Conservation (phyloP, 1,140 invertebrate species). For the Scaptomyza montana region DNA sequence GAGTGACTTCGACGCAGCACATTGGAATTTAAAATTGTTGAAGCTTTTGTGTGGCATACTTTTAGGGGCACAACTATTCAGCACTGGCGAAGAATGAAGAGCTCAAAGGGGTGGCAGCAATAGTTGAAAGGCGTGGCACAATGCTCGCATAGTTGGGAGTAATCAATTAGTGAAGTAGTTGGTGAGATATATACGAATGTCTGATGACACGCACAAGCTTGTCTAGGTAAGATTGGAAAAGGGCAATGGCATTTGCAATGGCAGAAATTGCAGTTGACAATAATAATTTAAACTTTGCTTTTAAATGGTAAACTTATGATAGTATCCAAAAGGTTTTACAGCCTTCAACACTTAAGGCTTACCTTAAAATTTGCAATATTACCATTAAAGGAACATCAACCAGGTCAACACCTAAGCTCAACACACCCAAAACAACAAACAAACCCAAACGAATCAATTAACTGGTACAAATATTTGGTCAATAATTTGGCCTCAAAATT, state of each 20-base stretch:
- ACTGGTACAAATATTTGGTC: slow-evolving; percentile 43
- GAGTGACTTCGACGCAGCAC: slow-evolving; percentile 11
- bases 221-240: slow-evolving; percentile 7
- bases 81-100: slow-evolving; percentile 23
- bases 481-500: slow-evolving; percentile 19
- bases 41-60: slow-evolving; percentile 39
- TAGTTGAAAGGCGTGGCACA: not conserved
- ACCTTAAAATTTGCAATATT: slow-evolving; percentile 15
- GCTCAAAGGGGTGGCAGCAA: not conserved
- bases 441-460: slow-evolving; percentile 38
- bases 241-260: slow-evolving; percentile 8
- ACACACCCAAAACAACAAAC: slow-evolving; percentile 5
- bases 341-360: not conserved
- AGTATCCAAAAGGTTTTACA: not conserved
- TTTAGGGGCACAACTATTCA: slow-evolving; percentile 33
- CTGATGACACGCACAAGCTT: slow-evolving; percentile 14
- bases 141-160: slow-evolving; percentile 10
- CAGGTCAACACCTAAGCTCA: slow-evolving; percentile 15
- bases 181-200: slow-evolving; percentile 5
- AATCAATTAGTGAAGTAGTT: slow-evolving; percentile 41
- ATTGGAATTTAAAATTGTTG: slow-evolving; percentile 41
- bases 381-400: slow-evolving; percentile 15
- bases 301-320: not conserved
- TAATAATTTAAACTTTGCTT: not conserved
- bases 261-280: not conserved